phyloP scores from a whole-genome alignment of 2,888 invertebrate species.

The Cataglyphis livida region DNA sequence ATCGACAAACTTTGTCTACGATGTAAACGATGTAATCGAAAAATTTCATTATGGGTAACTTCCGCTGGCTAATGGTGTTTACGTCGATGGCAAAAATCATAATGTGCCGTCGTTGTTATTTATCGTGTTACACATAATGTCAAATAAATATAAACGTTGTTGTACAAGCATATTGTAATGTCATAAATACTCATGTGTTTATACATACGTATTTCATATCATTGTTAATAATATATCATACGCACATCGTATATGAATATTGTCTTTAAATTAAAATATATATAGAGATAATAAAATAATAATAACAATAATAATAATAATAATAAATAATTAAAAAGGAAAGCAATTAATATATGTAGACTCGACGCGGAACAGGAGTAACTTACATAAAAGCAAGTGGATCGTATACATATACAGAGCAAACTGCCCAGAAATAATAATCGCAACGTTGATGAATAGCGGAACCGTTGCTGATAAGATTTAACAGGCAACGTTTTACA shows the following conservation, averaged over 20 bases:
- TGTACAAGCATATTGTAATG: neutral
- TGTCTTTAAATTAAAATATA: neutral
- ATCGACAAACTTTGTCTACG: neutral
- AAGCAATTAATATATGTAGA: slow-evolving; percentile 1
- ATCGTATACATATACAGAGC: slow-evolving; percentile 18
- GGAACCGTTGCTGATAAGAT: slow-evolving; percentile 3
- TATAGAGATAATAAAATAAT: neutral
- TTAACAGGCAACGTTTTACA: neutral
- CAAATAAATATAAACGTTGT: neutral
- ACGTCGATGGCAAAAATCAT: slow-evolving; percentile 4
- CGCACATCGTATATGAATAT: neutral
- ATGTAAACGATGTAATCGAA: slow-evolving; percentile 11
- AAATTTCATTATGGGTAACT: slow-evolving; percentile 28
- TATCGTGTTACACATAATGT: neutral
- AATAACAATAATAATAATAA: neutral
- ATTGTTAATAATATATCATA: neutral
- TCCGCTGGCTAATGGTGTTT: neutral
- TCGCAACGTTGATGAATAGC: slow-evolving; percentile 35
- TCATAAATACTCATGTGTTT: neutral
- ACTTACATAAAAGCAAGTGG: slow-evolving; percentile 28
- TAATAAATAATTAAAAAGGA: neutral
- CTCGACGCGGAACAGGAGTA: neutral
- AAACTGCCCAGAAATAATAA: slow-evolving; percentile 61
- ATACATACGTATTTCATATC: neutral
- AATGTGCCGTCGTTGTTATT: neutral